Evolutionary conservation across 2,113 vertebrate genomes (phyloP), one percentile per base, ranked within the genome.

Genomic region (Ranitomeya variabilis): DNA sequence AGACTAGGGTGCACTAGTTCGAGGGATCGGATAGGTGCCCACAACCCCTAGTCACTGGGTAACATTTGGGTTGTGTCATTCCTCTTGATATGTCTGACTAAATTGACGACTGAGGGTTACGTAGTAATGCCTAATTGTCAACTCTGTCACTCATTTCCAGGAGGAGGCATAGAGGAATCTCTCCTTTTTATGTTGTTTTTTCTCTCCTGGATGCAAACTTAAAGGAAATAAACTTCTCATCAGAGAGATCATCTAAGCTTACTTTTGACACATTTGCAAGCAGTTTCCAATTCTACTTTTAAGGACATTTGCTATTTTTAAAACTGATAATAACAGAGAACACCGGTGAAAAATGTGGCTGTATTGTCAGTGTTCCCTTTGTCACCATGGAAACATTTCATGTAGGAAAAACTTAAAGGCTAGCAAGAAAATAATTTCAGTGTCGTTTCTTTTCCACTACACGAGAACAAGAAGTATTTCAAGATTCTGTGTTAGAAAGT

Each of bases 321-420:
- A 87, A 87, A 45, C 23, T 55, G 64, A 87, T 87, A 87, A 87
- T 87, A 87, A 79, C 86, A 74, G 14, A 71, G 86, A 87, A 64
- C 31, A 57, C 64, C 52, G n/a, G 60, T 80, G 21, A 87, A 80
- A 76, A 80, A 71, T 87, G 78, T 80, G 86, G 76, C 78, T 16
- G 62, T 80, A 81, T 87, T 79, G 85, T 86, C 85, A 23, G 26
- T 78, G 85, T 86, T 87, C 86, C 15, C 15, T 45, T 37, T 69
- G 64, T 87, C 45, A 21, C 86, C 78, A 87, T 87, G 86, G 86
- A 55, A 87, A 87, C 86, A 69, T 80, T 71, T 80, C 21, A 87
- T 71, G 77, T 80, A 55, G n/a, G 64, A 80, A 87, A 87, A 80
- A 69, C n/a, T 21, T 87, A 87, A 71, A 59, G 62, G 64, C 85